Evolutionary conservation across 2,888 invertebrate genomes (phyloP).

Genomic region (Matsumyia berberina): DNA sequence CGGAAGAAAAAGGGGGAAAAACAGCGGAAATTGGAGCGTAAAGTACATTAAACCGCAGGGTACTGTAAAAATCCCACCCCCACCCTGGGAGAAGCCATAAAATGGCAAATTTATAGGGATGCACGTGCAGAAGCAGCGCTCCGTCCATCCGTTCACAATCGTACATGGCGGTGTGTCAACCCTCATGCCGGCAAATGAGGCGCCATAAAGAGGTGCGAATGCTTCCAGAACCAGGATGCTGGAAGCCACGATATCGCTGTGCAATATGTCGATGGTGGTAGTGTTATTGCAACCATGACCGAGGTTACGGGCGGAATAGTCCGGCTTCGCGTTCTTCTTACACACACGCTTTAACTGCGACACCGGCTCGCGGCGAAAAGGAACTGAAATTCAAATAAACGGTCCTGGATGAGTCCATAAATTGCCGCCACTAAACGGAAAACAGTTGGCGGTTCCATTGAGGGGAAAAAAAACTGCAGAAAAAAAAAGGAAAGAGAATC

Average conservation of each 20-base stretch:
- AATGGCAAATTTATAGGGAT: conserved; percentile 70
- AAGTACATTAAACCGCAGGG: conserved; percentile 69
- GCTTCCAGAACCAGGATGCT: conserved; percentile 62
- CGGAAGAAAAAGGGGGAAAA: conserved; percentile 16
- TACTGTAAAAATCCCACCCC: conserved; percentile 57
- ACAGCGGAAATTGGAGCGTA: conserved; percentile 69
- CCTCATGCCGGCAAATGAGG: conserved; percentile 44
- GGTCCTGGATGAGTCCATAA: conserved; percentile 48
- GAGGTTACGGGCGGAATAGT: conserved; percentile 44
- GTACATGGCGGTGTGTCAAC: conserved; percentile 9
- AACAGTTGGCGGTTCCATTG: conserved; percentile 53
- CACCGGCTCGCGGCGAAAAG: neutral
- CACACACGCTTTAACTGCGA: neutral
- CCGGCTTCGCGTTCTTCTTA: conserved; percentile 42
- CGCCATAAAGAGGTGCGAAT: conserved; percentile 66
- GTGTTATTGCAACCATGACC: conserved; percentile 55
- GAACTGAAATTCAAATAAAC: conserved; percentile 63
- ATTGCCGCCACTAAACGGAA: conserved; percentile 64
- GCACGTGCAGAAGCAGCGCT: conserved; percentile 44
- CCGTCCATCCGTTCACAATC: neutral
- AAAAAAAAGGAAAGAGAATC: conserved; percentile 32
- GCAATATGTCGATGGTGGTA: conserved; percentile 64
- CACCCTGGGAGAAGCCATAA: conserved; percentile 61
- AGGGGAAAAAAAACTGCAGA: conserved; percentile 12
- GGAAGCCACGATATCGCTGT: conserved; percentile 53